These are phyloP conservation scores for Phodopus roborovskii DNA, from an alignment of 2,113 vertebrate species.

Conservation along the genomic window DNA sequence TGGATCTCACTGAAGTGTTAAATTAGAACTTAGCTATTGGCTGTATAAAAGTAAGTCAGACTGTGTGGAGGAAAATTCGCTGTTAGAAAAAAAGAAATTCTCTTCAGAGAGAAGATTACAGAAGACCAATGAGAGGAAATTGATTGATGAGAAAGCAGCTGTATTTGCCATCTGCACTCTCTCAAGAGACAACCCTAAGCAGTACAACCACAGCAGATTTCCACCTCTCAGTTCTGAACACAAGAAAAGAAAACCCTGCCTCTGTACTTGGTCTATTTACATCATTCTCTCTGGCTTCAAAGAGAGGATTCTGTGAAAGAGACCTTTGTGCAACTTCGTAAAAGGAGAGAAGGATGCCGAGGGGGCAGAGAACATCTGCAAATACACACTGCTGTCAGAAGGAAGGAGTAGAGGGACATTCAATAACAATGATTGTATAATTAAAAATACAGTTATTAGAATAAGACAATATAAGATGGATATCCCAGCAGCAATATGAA, in stretches of 20 bases:
- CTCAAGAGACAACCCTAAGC: constrained; percentile 59
- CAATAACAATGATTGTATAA: not conserved
- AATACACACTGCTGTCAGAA: not conserved
- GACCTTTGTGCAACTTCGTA: constrained; percentile 10
- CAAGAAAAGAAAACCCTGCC: constrained; percentile 50
- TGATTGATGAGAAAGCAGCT: constrained; percentile 59
- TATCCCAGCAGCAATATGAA: not conserved
- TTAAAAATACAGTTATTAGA: not conserved
- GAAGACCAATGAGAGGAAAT: constrained; percentile 52
- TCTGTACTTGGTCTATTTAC: constrained; percentile 50
- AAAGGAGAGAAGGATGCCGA: not conserved
- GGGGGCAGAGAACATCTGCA: not conserved
- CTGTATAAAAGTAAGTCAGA: constrained; percentile 68
- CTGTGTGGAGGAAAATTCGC: constrained; percentile 33
- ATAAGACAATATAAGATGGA: not conserved
- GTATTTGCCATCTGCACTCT: constrained; percentile 62
- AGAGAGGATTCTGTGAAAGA: constrained; percentile 45
- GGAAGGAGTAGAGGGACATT: not conserved
- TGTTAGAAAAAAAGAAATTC: constrained; percentile 71
- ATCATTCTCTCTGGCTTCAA: constrained; percentile 61
- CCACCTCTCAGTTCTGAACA: constrained; percentile 59
- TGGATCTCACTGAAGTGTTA: constrained; percentile 53
- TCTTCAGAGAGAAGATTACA: constrained; percentile 60
- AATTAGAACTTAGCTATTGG: constrained; percentile 57
- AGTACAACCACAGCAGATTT: not conserved